Percentiles rank a stretch among this genome's conserved stretches.
These are phyloP conservation scores for Moxostoma hubbsi DNA, from an alignment of 2,797 vertebrate species.

Conservation along the genomic window DNA sequence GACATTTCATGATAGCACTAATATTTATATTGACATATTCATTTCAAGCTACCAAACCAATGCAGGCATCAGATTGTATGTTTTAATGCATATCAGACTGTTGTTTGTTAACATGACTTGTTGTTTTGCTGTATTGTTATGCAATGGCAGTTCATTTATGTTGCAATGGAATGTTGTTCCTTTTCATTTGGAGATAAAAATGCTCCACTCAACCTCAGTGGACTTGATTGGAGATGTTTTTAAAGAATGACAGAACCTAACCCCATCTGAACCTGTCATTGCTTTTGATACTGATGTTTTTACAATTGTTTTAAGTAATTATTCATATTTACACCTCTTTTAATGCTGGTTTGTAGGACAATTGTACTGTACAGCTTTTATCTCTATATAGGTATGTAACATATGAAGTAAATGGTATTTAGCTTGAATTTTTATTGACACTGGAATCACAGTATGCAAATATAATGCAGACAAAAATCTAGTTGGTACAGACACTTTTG, in stretches of 20 bases:
- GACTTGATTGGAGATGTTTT: constrained; percentile 58
- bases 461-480: constrained; percentile 73
- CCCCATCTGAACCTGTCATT: constrained; percentile 83
- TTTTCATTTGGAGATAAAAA: constrained; percentile 29
- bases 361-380: constrained; percentile 61
- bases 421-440: constrained; percentile 79
- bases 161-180: constrained; percentile 21
- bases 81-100: background rate
- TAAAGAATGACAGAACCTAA: constrained; percentile 58
- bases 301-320: constrained; percentile 85
- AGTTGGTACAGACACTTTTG: constrained; percentile 73
- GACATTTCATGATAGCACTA: constrained; percentile 18
- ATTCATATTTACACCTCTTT: constrained; percentile 82
- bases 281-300: constrained; percentile 92
- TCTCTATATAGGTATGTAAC: constrained; percentile 50
- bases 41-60: background rate
- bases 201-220: constrained; percentile 21
- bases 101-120: constrained; percentile 26
- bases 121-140: constrained; percentile 53
- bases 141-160: constrained; percentile 38
- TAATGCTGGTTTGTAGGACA: constrained; percentile 82
- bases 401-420: constrained; percentile 70
- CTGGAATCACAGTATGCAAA: constrained; percentile 86
- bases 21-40: too few species aligned
- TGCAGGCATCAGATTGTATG: constrained; percentile 2